Base-by-base conservation (phyloP, 2,888 invertebrate genomes). In the Xylota segnis region DNA sequence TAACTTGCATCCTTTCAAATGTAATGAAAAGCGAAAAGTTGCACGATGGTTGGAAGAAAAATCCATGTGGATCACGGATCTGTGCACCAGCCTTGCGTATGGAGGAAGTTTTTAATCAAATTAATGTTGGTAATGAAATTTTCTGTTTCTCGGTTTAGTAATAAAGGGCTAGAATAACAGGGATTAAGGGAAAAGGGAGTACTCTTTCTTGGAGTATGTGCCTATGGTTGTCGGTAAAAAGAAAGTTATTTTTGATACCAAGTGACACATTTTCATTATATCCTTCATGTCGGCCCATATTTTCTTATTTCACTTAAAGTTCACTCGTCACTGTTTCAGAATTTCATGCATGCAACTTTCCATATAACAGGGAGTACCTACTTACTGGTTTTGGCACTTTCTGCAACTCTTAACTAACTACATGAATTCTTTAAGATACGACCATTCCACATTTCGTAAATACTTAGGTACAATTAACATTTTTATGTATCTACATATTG, bases 1-100 rank as follows among this genome's bases (percentile, higher is more conserved):
- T 71, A 75, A 81, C 75, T 81, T 81, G 84, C 84, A 84, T 81
- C 70, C 70, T 76, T 84, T 81, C 54, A 37, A 29, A 61, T 63
- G 43, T 63, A 59, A 77, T 68, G 59, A 68, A 68, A 68, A 32
- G 50, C 29, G 52, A 68, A 70, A 75, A 58, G 66, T 75, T 65
- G 37, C 65, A 37, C 54, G 6, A 32, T 10, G 34, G 18, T 18
- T 37, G 37, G 37, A 9, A 52, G 23, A 12, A 54, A 29, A 27
- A 23, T 14, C 10, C 29, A n/a, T 16, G 14, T 37, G 50, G 14
- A 47, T 12, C 54, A 45, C 27, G 32, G 14, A 59, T 47, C 29
- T 68, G 29, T 61, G 72, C 72, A 40, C 58, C 40, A 50, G 23
- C 43, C 16, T 45, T 29, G 40, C 47, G 47, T 9, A 29, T 43